These are phyloP conservation scores for Pomacea maculata DNA, from an alignment of 1,140 invertebrate genomes.

Conservation along the genomic window DNA sequence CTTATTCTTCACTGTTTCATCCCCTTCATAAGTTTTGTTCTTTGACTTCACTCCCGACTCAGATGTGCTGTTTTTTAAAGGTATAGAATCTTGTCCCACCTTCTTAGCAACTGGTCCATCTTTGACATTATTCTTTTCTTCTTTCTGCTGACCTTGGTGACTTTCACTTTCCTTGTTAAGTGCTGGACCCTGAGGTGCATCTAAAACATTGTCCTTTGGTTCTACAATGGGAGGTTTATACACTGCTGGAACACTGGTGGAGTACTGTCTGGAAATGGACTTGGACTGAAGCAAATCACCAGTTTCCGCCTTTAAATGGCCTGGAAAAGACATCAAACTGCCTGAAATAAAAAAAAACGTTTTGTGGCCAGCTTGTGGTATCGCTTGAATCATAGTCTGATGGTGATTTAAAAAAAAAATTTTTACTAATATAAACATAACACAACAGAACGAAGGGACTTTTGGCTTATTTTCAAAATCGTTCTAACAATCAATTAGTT, in stretches of 20 bases:
- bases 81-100: not conserved
- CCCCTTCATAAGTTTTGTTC: conserved; percentile 49
- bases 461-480: too few relatives aligned
- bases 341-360: conserved; percentile 3
- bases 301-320: not conserved
- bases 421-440: too few relatives aligned
- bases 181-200: conserved; percentile 1
- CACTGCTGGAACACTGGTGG: not conserved
- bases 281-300: not conserved
- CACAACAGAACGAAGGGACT: too few relatives aligned
- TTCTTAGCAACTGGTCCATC: too few relatives aligned
- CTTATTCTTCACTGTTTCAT: conserved; percentile 54
- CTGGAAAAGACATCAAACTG: conserved; percentile 5
- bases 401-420: too few relatives aligned
- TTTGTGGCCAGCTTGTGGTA: not conserved
- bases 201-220: conserved; percentile 9
- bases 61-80: conserved; percentile 41
- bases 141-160: not conserved
- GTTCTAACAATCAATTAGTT: too few relatives aligned
- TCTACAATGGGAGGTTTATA: not conserved
- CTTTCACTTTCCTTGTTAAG: not conserved
- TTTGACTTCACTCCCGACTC: conserved; percentile 46
- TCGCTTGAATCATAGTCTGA: not conserved
- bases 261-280: conserved; percentile 1
- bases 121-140: not conserved